A percentile compares a stretch with the other conserved stretches of the same genome.
Evolutionary conservation across 1,140 invertebrate species (phyloP).

Genomic region (Trichomalopsis sarcophagae): DNA sequence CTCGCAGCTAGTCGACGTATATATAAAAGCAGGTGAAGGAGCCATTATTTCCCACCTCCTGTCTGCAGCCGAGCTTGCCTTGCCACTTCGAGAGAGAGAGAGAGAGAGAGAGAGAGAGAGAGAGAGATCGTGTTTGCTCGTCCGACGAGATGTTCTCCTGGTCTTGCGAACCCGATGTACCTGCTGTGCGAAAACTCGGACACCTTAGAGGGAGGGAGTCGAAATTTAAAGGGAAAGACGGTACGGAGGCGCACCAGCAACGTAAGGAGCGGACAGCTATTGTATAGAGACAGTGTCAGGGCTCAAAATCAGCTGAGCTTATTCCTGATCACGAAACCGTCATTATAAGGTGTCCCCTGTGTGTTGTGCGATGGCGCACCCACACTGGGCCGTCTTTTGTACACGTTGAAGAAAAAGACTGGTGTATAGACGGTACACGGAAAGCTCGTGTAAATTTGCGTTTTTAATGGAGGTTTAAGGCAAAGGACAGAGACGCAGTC

Average conservation of each 20-base stretch:
- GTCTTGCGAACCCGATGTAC: not conserved
- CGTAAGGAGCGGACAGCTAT: not conserved
- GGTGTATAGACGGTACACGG: not conserved
- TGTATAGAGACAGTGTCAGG: too few relatives aligned
- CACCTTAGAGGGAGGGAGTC: too few relatives aligned
- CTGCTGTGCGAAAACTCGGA: too few relatives aligned
- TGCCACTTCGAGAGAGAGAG: not conserved
- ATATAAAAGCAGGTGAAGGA: slow-evolving; percentile 48
- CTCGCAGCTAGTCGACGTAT: not conserved
- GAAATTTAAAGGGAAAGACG: too few relatives aligned
- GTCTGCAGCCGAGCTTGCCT: not conserved
- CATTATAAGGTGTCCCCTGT: slow-evolving; percentile 54
- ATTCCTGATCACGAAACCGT: slow-evolving; percentile 68
- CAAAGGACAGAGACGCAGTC: not conserved
- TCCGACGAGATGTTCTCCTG: not conserved
- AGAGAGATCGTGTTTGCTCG: not conserved
- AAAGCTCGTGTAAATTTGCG: slow-evolving; percentile 60
- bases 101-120: too few relatives aligned
- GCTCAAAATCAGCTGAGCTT: slow-evolving; percentile 64
- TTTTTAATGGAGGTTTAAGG: slow-evolving; percentile 58
- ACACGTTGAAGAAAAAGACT: not conserved
- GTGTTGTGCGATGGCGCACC: not conserved
- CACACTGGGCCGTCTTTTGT: not conserved
- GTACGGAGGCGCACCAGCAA: not conserved
- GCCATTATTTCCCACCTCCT: not conserved